phyloP scores from a whole-genome alignment of 2,888 invertebrate genomes.

The Tholera decimalis region DNA sequence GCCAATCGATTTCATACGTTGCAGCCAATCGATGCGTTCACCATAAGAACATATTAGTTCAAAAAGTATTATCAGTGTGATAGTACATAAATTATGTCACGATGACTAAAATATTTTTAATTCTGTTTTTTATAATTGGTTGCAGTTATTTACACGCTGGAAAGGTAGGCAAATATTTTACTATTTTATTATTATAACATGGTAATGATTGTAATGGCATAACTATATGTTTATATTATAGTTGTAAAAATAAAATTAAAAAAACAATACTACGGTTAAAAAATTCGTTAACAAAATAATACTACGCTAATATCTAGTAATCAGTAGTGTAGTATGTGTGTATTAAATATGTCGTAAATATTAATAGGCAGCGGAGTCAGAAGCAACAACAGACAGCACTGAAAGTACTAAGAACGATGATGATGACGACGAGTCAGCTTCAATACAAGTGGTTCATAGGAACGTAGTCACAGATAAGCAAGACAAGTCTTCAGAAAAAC shows the following conservation, averaged over 20 bases:
- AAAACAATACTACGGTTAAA: background rate
- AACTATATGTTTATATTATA: background rate
- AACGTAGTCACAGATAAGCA: conserved; percentile 5
- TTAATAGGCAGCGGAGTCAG: conserved; percentile 37
- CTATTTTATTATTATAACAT: background rate
- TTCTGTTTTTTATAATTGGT: conserved; percentile 36
- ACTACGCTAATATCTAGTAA: too few species aligned
- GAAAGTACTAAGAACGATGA: conserved; percentile 5
- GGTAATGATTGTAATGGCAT: background rate
- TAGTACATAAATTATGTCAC: conserved; percentile 48
- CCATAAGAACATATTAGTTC: conserved; percentile 49
- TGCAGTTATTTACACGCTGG: conserved; percentile 18
- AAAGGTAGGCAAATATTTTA: conserved; percentile 33
- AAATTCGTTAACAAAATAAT: too few species aligned
- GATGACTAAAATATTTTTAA: conserved; percentile 41
- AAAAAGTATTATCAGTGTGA: conserved; percentile 31
- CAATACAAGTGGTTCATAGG: conserved; percentile 43
- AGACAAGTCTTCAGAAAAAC: conserved; percentile 1
- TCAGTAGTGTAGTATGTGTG: background rate
- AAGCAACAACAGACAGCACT: conserved; percentile 5
- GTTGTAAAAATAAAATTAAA: background rate
- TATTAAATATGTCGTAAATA: background rate
- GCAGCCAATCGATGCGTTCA: conserved; percentile 32
- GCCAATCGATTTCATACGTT: conserved; percentile 59
- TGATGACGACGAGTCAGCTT: conserved; percentile 41